A percentile compares a stretch with the other conserved stretches of the same genome.
phyloP scores from a whole-genome alignment of 2,888 invertebrate genomes.

The Drosophila nr. perissopoda region DNA sequence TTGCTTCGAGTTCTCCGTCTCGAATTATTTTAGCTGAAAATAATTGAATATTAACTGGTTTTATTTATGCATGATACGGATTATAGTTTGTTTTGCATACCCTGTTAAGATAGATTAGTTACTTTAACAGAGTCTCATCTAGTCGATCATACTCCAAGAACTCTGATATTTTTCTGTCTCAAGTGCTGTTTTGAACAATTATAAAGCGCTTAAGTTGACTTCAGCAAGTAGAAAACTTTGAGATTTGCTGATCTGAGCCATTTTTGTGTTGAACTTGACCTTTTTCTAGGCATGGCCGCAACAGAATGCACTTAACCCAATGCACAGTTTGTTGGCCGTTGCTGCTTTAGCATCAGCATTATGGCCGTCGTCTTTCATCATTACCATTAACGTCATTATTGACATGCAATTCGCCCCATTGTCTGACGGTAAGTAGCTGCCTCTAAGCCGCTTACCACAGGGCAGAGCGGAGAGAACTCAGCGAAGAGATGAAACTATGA shows the following conservation, averaged over 20 bases:
- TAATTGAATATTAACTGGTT: constrained; percentile 2
- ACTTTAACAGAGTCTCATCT: neutral
- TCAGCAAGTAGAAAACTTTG: constrained; percentile 8
- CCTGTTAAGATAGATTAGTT: neutral
- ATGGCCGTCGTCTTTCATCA: constrained; percentile 34
- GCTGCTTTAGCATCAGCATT: constrained; percentile 36
- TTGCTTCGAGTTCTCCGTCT: constrained; percentile 13
- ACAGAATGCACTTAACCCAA: constrained; percentile 44
- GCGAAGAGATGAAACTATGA: neutral
- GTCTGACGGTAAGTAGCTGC: constrained; percentile 52
- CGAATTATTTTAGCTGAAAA: constrained; percentile 7
- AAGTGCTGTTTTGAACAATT: constrained; percentile 48
- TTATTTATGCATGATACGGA: neutral
- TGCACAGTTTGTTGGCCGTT: constrained; percentile 33
- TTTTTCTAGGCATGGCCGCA: constrained; percentile 40
- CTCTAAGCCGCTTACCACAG: constrained; percentile 63
- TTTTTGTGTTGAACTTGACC: constrained; percentile 60
- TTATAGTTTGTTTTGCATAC: neutral
- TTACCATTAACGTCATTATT: constrained; percentile 39
- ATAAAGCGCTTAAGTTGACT: constrained; percentile 35
- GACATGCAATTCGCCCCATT: constrained; percentile 35
- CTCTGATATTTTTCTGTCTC: constrained; percentile 6
- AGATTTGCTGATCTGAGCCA: constrained; percentile 35
- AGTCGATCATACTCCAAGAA: neutral
- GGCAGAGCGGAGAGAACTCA: constrained; percentile 5